These are phyloP conservation scores for Nephrotoma flavescens DNA, from an alignment of 2,888 invertebrate species.

Conservation along the genomic window DNA sequence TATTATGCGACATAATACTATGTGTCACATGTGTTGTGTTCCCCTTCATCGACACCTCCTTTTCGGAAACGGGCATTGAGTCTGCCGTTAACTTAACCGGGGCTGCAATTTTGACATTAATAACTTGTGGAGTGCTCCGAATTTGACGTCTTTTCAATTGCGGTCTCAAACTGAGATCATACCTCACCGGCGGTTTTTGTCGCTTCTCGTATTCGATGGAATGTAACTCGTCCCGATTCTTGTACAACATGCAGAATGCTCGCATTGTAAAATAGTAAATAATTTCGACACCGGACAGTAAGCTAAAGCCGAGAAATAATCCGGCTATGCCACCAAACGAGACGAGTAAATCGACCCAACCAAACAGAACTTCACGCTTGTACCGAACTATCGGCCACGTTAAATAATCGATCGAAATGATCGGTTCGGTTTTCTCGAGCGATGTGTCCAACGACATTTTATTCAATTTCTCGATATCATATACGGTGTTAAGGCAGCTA, in stretches of 20 bases:
- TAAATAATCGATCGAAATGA: slow-evolving; percentile 40
- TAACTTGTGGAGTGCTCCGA: neutral
- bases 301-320: slow-evolving; percentile 47
- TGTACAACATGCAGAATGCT: slow-evolving; percentile 33
- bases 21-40: neutral
- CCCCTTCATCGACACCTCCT: neutral
- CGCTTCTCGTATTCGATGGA: neutral
- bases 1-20: neutral
- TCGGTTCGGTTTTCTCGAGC: slow-evolving; percentile 15
- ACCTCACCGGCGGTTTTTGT: neutral
- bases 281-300: slow-evolving; percentile 61
- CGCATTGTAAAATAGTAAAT: slow-evolving; percentile 62
- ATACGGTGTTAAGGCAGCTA: slow-evolving; percentile 60
- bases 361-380: slow-evolving; percentile 66
- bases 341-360: slow-evolving; percentile 66
- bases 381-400: slow-evolving; percentile 68
- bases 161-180: neutral
- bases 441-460: slow-evolving; percentile 37
- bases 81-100: neutral
- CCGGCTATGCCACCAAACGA: slow-evolving; percentile 40
- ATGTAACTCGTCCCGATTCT: slow-evolving; percentile 17
- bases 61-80: neutral
- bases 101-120: neutral
- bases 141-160: neutral
- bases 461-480: slow-evolving; percentile 56